Evolutionary conservation across 30 jellyfish, hydroid and myxozoan genomes (phyloP), one percentile per base, ranked within the genome.

Genomic region (Aurelia coerulea): DNA sequence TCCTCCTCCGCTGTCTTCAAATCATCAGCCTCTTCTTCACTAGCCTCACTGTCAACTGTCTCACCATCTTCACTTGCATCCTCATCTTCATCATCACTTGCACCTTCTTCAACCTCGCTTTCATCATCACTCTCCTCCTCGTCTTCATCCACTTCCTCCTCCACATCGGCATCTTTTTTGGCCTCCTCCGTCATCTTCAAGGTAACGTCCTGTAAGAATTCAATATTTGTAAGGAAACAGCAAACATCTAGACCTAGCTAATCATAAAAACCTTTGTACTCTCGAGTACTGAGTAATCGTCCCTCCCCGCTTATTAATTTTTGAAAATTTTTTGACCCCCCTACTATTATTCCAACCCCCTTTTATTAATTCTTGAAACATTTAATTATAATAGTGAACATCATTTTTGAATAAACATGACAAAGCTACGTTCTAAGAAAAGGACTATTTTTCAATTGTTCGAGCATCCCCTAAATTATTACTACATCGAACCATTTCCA

Each of bases 171-270:
- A 4, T 49, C 89, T 15, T 17, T 52, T 37, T 62, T 29, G 49
- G 42, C 56, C 46, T 70, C 68, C 41, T 68, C 84, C 10, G 90
- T 85, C 92, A 91, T 76, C 66, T 91, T 78, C 86, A 91, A 56
- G 32, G 97, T 91, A 10, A 91, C 93, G 7, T 91, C 92, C 97
- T 91, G 71, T n/a, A 19, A 35, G 52, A 68, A 37, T 58, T 46
- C 11, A 53, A 65, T 18, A 67, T 2, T 64, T 10, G 68, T 53
- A 37, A 50, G 18, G 49, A n/a, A 74, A 34, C 86, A 16, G 60
- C 15, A 12, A 54, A 35, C 54, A 62, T 15, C 80, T 4, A 42
- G 10, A 18, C 54, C 68, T 23, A 18, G 32, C 79, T 17, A 63
- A 17, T n/a, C 54, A 17, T 5, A 13, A 9, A 46, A 46, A 46